Base-by-base conservation (phyloP, 1,140 invertebrate genomes). In the Phymorhynchus buccinoides region DNA sequence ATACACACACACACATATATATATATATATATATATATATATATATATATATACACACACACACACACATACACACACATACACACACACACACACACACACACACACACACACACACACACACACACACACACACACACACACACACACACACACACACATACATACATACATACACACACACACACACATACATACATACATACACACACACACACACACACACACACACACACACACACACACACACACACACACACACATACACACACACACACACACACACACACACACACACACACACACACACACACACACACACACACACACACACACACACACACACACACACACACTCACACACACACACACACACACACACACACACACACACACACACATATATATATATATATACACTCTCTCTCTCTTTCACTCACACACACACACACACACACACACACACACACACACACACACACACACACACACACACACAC, bases 271-370 rank as follows among this genome's bases (percentile, higher is more conserved):
- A 22, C 56, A 62, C 6, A 62, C 7, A 62, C 7, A 62, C 6
- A 62, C 6, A 7, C 3, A 62, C 16, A 7, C 16, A 22, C 16
- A 12, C 7, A 62, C 18, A 62, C 56, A 62, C 18, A 62, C 56
- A 62, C 56, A 62, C 56, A 62, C 56, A 62, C 56, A 62, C 56
- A 75, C 71, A 75, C n/a, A 41, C 71, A 41, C 71, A 75, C 71
- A 41, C 71, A 75, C 32, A 12, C 39, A 37, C 32, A 14, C 71
- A 39, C 71, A 75, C 32, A 37, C 3, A 14, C 0, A 0, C 68
- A 30, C 68, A 71, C 68, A 37, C 71, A 75, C 14, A 37, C 71
- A 75, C 52, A n/a, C 18, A 83, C 30, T 56, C 56, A 83, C 80
- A 48, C 48, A 81, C 80, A 48, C 48, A 81, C 80, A n/a, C n/a